Base-by-base conservation (phyloP, 2,888 invertebrate genomes). In the Drosophila greeni region DNA sequence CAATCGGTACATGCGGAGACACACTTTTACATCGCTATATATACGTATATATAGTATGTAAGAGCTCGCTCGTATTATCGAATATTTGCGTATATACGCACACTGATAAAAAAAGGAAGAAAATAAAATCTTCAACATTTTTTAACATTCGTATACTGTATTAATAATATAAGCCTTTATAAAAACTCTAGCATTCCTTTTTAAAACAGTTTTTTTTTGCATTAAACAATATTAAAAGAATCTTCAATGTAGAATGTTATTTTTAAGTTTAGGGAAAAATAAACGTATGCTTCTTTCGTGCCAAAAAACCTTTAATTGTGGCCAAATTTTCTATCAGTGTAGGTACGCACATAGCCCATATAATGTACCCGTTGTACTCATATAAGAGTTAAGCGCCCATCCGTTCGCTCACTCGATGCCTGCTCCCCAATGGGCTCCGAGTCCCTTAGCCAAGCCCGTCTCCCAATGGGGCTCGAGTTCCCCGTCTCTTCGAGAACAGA, bases 311-410 rank as follows among this genome's bases (percentile, higher is more conserved):
- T 12, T 11, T 11, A 18, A 5, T 11, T 3, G 11, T 12, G 3
- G 5, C 37, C 9, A 18, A 6, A 12, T 39, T 39, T 20, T 39
- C 20, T 20, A 4, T 8, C 14, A 23, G 40, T 64, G 31, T 9
- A 47, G 56, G 18, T 31, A 31, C 31, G 45, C 31, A 47, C 31
- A 9, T 9, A 20, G 45, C 26, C 66, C 72, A 78, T 74, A 76
- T 81, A 75, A 80, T 49, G 24, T 57, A 45, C 56, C 24, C 65
- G 62, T 18, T 18, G 29, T 20, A 8, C 76, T 80, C 84, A 80
- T 79, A 76, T 73, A 82, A 75, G 82, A 82, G 80, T 83, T 83
- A 83, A 75, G 73, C 75, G 71, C 74, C 66, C 77, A 79, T 76
- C 75, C 82, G 76, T 79, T 71, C 59, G 64, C 61, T 67, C 39